Percentiles rank a stretch among this genome's conserved stretches.
phyloP scores from a whole-genome alignment of 2,888 invertebrate species.

The Acrobasis consociella region DNA sequence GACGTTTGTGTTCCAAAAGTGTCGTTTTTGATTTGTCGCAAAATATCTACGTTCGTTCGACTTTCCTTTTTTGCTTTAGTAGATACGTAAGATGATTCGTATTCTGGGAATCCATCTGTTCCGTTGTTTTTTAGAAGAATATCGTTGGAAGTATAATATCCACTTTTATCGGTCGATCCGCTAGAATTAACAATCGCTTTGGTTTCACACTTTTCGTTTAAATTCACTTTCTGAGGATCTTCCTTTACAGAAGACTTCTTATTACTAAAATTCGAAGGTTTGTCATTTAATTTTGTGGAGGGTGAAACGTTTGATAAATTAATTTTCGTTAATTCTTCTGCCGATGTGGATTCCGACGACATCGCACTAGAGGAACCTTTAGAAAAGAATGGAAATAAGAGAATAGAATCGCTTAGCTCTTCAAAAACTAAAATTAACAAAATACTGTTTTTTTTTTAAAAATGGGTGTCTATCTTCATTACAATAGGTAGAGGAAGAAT shows the following conservation, averaged over 20 bases:
- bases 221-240: neutral
- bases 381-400: neutral
- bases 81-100: neutral
- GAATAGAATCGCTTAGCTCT: neutral
- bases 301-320: slow-evolving; percentile 15
- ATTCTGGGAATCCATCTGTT: neutral
- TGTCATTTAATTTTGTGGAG: slow-evolving; percentile 11
- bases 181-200: neutral
- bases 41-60: slow-evolving; percentile 2
- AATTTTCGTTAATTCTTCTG: slow-evolving; percentile 26
- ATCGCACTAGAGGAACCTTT: slow-evolving; percentile 46
- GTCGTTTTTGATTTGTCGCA: slow-evolving; percentile 16
- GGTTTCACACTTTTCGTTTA: neutral
- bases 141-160: neutral
- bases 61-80: neutral
- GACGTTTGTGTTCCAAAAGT: slow-evolving; percentile 26
- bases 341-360: slow-evolving; percentile 36
- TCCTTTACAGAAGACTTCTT: neutral
- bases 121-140: neutral
- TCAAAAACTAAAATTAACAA: too few species aligned
- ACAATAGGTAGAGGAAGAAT: too few species aligned
- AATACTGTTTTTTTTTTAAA: too few species aligned
- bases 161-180: neutral
- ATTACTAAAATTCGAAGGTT: neutral
- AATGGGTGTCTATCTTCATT: too few species aligned